phyloP scores from a whole-genome alignment of 2,888 invertebrate genomes.

The Adelognathus sp. region DNA sequence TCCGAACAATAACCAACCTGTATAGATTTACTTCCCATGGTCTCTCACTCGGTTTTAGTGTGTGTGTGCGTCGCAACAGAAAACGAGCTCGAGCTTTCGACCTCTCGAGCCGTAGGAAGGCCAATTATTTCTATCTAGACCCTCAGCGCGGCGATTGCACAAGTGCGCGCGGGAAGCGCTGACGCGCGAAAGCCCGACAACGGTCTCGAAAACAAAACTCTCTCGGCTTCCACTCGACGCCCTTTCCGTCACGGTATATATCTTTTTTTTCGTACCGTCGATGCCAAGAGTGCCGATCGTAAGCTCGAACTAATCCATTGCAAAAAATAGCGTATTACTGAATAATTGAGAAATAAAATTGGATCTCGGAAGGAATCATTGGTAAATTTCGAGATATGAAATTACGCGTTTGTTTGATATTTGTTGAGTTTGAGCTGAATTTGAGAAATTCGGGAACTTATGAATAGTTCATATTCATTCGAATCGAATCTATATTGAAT shows the following conservation, averaged over 20 bases:
- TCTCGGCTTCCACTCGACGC: slow-evolving; percentile 11
- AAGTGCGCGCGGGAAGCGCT: slow-evolving; percentile 41
- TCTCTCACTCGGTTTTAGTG: background rate
- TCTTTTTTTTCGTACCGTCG: background rate
- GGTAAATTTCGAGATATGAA: background rate
- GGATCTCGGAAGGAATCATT: background rate
- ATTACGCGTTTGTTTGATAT: background rate
- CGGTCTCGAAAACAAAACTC: slow-evolving; percentile 44
- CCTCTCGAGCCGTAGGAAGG: slow-evolving; percentile 10
- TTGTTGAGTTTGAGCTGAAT: no score
- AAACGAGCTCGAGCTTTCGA: slow-evolving; percentile 24
- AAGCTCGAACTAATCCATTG: background rate
- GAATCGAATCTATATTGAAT: no score
- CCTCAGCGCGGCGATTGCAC: background rate
- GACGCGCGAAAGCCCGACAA: slow-evolving; percentile 43
- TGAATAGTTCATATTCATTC: no score
- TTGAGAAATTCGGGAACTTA: no score
- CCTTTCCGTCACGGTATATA: background rate
- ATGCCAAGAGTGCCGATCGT: background rate
- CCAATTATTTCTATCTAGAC: slow-evolving; percentile 49
- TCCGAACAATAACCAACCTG: background rate
- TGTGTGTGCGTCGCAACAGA: background rate
- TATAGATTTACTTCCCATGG: background rate
- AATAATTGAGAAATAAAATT: background rate
- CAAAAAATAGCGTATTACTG: background rate